Evolutionary conservation across 2,797 vertebrate genomes (phyloP), one percentile per base, ranked within the genome.

Genomic region (Takifugu rubripes): DNA sequence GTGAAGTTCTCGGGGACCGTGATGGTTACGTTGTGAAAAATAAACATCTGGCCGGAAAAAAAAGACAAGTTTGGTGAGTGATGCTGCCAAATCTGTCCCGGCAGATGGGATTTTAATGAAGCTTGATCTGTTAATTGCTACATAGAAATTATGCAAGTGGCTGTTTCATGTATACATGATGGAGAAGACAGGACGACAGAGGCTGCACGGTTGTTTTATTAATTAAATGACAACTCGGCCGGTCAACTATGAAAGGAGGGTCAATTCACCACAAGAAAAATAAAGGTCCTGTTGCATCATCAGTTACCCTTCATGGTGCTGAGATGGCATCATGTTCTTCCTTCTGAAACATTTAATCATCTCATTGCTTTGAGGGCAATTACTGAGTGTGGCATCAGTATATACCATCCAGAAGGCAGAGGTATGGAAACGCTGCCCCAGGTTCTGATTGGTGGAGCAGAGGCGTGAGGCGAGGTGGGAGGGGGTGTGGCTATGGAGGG

Each of bases 21-120:
- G 67, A 95, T 90, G 65, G 93, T 94, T 74, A 95, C 85, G 0
- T 87, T 92, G 87, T 64, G 94, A 82, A 95, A 95, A 58, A 95
- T 88, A 72, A 94, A 91, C 48, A 95, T 90, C 94, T 95, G 87
- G 64, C 66, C 63, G 25, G 74, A 0, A 40, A 36, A 52, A 24
- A 40, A 24, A 3, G 5, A 14, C n/a, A 3, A 15, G 51, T 31
- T 29, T 17, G 9, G 8, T 25, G 11, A 25, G 3, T 7, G 31
- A 33, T 33, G 31, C 31, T 5, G 5, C 9, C 9, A 33, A 21
- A 46, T 17, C 7, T 3, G 16, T 44, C 43, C 14, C 11, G 14
- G 7, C 25, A 11, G 55, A 33, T 33, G 31, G 31, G 31, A 5
- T 33, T 33, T 2, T 33, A 33, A 33, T 7, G 31, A 8, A 33